Base-by-base conservation (phyloP, 64 coral and sea anemone genomes). In the Pachyseris speciosa region DNA sequence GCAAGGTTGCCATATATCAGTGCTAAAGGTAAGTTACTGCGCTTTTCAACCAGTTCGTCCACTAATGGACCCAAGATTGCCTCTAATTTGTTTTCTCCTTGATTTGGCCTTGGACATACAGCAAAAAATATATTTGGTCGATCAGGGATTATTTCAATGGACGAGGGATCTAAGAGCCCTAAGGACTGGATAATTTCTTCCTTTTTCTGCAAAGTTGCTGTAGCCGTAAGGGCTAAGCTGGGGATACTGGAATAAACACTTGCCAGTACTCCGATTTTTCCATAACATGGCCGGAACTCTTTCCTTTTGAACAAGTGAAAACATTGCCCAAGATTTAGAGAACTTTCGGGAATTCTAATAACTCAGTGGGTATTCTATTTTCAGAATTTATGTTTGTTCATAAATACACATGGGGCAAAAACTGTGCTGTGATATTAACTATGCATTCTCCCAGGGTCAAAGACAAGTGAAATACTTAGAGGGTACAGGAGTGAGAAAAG, bases 1-100 rank as follows among this genome's bases (percentile, higher is more conserved):
- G n/a, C n/a, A n/a, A n/a, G n/a, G n/a, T n/a, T n/a, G n/a, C n/a
- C n/a, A n/a, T 50, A 78, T 6, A 78, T 78, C 26, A 78, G 40
- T 47, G 75, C 50, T n/a, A 78, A 78, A n/a, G 74, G 74, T 49
- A 47, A 78, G 11, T 78, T 26, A 26, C 3, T 22, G 27, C 43
- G 37, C 50, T 78, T 78, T 50, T 78, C 13, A 22, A 19, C 50
- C 1, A 78, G 44, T 51, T 78, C 45, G 22, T 74, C 22, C 32
- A 17, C n/a, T n/a, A n/a, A n/a, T n/a, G n/a, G n/a, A n/a, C n/a
- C n/a, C n/a, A n/a, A n/a, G n/a, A n/a, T n/a, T n/a, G n/a, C n/a
- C n/a, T n/a, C n/a, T n/a, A n/a, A n/a, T n/a, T n/a, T n/a, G n/a
- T n/a, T n/a, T n/a, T n/a, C n/a, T n/a, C n/a, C n/a, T n/a, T n/a